These are phyloP conservation scores for Lysandra coridon DNA, from an alignment of 2,888 invertebrate genomes.

Conservation along the genomic window DNA sequence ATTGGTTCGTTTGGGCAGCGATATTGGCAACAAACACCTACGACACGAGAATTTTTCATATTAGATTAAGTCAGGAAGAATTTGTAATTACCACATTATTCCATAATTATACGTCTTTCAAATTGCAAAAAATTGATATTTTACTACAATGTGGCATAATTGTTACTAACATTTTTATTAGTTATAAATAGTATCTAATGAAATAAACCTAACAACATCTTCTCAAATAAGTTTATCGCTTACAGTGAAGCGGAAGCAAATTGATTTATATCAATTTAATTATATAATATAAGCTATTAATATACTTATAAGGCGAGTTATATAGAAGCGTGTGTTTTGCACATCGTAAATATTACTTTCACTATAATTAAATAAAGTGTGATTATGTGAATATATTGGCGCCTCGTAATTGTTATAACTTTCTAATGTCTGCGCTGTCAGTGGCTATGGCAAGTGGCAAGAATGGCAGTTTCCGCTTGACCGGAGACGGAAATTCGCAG, in stretches of 20 bases:
- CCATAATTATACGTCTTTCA: too few relatives aligned
- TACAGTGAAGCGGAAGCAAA: neutral
- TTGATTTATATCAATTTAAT: neutral
- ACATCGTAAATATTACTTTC: constrained; percentile 18
- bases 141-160: too few relatives aligned
- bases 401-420: constrained; percentile 2
- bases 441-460: too few relatives aligned
- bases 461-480: neutral
- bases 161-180: too few relatives aligned
- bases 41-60: too few relatives aligned
- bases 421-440: neutral
- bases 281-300: neutral
- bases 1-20: too few relatives aligned
- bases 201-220: too few relatives aligned
- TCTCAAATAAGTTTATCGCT: neutral
- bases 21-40: too few relatives aligned
- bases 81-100: too few relatives aligned
- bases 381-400: constrained; percentile 14
- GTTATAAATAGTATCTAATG: too few relatives aligned
- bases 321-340: neutral
- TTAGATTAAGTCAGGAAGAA: too few relatives aligned
- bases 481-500: neutral
- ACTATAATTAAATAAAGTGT: constrained; percentile 17
- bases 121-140: too few relatives aligned
- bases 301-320: constrained; percentile 5